phyloP scores from a whole-genome alignment of 2,797 vertebrate genomes.

The Catharus ustulatus region DNA sequence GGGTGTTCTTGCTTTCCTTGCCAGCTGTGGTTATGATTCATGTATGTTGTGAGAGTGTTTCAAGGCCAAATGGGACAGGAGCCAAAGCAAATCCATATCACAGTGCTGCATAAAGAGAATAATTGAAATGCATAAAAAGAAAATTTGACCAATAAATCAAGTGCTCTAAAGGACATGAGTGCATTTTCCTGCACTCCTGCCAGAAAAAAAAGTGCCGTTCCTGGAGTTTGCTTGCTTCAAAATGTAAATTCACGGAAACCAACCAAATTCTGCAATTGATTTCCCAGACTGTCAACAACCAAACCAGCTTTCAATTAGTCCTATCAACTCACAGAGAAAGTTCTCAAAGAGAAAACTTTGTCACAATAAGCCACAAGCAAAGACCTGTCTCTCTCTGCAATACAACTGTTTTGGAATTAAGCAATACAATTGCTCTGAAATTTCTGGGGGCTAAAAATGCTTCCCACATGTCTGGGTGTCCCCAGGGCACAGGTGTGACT shows the following conservation, averaged over 20 bases:
- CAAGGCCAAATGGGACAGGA: not conserved
- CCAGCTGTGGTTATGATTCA: not conserved
- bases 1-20: not conserved
- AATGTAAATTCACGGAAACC: too few species aligned
- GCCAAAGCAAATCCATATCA: not conserved
- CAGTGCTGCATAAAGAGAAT: not conserved
- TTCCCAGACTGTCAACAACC: too few species aligned
- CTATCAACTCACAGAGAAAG: too few species aligned
- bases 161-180: not conserved
- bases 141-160: not conserved
- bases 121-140: not conserved
- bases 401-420: not conserved
- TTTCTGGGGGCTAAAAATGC: not conserved
- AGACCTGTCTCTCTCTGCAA: not conserved
- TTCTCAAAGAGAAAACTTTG: not conserved
- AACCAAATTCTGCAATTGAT: too few species aligned
- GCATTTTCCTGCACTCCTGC: too few species aligned
- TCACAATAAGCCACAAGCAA: not conserved
- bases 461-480: not conserved
- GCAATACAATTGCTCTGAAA: not conserved
- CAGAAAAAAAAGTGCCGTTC: too few species aligned
- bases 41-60: not conserved
- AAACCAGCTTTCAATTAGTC: too few species aligned
- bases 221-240: too few species aligned
- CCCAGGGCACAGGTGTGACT: not conserved